phyloP scores from a whole-genome alignment of 2,113 vertebrate species.

The Oenanthe oenanthe region DNA sequence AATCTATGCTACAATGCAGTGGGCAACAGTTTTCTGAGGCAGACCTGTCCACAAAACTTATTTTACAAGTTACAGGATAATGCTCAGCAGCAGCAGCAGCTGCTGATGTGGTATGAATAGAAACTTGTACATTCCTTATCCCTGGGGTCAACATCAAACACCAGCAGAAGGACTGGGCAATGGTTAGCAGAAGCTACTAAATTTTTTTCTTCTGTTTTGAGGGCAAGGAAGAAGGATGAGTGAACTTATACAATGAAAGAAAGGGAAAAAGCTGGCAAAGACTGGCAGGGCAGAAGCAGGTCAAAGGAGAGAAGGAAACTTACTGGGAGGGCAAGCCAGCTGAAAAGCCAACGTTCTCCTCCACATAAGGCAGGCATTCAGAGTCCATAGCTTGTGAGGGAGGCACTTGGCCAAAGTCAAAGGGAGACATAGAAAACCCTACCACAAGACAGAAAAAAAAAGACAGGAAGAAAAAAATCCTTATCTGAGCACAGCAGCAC shows the following conservation, averaged over 20 bases:
- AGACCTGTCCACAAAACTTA: background rate
- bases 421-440: slow-evolving; percentile 18
- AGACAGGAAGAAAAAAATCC: background rate
- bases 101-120: background rate
- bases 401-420: slow-evolving; percentile 40
- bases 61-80: background rate
- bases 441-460: background rate
- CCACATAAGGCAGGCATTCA: slow-evolving; percentile 27
- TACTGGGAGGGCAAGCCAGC: slow-evolving; percentile 6
- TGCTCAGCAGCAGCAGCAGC: background rate
- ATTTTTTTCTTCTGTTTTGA: background rate
- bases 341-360: background rate
- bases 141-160: background rate
- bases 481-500: slow-evolving; percentile 1
- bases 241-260: background rate
- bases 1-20: background rate
- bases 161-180: background rate
- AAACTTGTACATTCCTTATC: background rate
- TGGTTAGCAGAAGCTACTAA: background rate
- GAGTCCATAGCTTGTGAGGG: background rate
- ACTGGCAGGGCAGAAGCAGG: background rate
- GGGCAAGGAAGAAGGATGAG: background rate
- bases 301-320: background rate
- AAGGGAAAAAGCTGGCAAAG: background rate
- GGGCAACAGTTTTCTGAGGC: background rate